These are phyloP conservation scores for Drosophila triauraria DNA, from an alignment of 1,140 invertebrate genomes.

Conservation along the genomic window DNA sequence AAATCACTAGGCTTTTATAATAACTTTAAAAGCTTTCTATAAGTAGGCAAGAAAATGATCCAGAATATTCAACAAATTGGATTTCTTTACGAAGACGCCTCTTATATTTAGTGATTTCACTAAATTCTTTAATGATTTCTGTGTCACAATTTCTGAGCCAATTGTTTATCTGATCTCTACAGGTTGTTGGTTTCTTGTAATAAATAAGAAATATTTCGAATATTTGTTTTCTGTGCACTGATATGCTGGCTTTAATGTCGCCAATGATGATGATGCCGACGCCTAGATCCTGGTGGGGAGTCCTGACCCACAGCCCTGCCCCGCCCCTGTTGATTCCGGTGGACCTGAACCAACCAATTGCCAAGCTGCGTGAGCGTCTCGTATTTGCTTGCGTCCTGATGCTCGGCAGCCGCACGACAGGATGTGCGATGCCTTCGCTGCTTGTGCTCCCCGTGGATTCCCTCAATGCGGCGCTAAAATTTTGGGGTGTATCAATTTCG, in stretches of 20 bases:
- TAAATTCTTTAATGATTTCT: too few species aligned
- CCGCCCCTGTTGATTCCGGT: constrained; percentile 1
- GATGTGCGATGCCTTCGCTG: constrained; percentile 44
- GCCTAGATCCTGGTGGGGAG: constrained; percentile 55
- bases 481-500: constrained; percentile 81
- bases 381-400: constrained; percentile 41
- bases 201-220: neutral
- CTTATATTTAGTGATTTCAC: too few species aligned
- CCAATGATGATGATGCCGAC: constrained; percentile 75
- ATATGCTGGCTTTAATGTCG: constrained; percentile 62
- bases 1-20: too few species aligned
- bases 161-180: neutral
- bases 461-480: constrained; percentile 70
- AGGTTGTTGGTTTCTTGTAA: neutral
- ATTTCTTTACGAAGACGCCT: too few species aligned
- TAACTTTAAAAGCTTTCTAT: too few species aligned
- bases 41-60: too few species aligned
- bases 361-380: constrained; percentile 27
- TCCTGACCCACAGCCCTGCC: constrained; percentile 41
- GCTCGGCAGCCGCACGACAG: constrained; percentile 55
- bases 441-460: constrained; percentile 56
- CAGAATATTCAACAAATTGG: too few species aligned
- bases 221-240: constrained; percentile 18
- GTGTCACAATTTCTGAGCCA: too few species aligned
- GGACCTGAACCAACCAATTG: constrained; percentile 59